Percentiles rank a stretch among this genome's conserved stretches.
Conservation (phyloP, 1,140 invertebrate species). For the Rhopalosiphum maidis region DNA sequence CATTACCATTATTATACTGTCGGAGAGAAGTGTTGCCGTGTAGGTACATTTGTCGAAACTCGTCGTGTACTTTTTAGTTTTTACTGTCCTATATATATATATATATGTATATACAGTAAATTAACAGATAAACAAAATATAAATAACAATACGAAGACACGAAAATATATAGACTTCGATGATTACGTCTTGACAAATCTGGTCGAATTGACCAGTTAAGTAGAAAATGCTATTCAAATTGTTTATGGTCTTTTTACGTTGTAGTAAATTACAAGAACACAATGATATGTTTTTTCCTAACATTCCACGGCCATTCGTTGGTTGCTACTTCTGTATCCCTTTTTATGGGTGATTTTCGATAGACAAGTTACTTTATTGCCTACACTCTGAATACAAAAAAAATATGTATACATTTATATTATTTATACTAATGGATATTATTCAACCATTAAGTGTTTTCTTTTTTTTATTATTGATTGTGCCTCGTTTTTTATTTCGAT, state of each 20-base stretch:
- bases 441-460: constrained; percentile 24
- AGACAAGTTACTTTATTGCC: constrained; percentile 43
- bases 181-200: background rate
- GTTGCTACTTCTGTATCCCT: constrained; percentile 14
- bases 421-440: constrained; percentile 31
- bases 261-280: constrained; percentile 26
- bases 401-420: background rate
- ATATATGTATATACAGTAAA: background rate
- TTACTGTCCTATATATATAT: background rate
- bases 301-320: background rate
- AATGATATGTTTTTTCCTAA: constrained; percentile 20
- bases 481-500: background rate
- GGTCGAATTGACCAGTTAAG: constrained; percentile 4
- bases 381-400: background rate
- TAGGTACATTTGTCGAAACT: background rate
- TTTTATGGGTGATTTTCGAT: constrained; percentile 45
- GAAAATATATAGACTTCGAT: background rate
- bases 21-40: background rate
- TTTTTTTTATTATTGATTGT: constrained; percentile 3
- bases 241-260: constrained; percentile 6
- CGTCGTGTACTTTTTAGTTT: background rate
- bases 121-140: background rate
- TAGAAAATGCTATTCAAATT: constrained; percentile 37
- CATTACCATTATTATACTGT: background rate
- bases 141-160: background rate